Percentiles rank a stretch among this genome's conserved stretches.
Evolutionary conservation across 2,797 vertebrate species (phyloP).

Genomic region (Catamblyrhynchus diadema): DNA sequence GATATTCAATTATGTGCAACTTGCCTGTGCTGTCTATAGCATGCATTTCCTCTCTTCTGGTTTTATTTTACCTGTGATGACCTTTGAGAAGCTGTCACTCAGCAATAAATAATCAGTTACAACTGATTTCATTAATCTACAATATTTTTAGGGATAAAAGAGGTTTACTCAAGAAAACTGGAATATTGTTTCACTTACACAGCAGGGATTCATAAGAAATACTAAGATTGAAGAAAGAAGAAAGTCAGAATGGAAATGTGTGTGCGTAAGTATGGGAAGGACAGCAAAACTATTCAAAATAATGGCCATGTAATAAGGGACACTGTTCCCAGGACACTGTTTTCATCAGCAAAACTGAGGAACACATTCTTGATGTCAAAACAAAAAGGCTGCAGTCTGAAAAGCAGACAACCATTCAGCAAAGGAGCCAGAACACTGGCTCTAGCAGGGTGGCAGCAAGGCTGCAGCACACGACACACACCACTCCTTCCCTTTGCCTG

Average conservation of each 20-base stretch:
- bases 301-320: neutral
- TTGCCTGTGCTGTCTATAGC: neutral
- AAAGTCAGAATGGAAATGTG: neutral
- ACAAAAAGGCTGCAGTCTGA: neutral
- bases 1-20: neutral
- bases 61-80: neutral
- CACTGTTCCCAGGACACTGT: neutral
- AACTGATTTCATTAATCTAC: neutral
- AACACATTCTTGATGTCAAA: neutral
- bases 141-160: neutral
- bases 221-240: neutral
- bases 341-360: neutral
- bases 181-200: neutral
- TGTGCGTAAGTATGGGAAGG: neutral
- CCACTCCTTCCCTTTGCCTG: neutral
- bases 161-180: neutral
- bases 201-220: neutral
- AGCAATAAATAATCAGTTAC: neutral
- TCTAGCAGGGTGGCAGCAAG: neutral
- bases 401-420: neutral
- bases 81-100: neutral
- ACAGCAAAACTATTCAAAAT: neutral
- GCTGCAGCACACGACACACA: accelerated
- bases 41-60: neutral
- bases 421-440: neutral